These are phyloP conservation scores for Chesias legatella DNA, from an alignment of 2,888 invertebrate genomes.

Conservation along the genomic window DNA sequence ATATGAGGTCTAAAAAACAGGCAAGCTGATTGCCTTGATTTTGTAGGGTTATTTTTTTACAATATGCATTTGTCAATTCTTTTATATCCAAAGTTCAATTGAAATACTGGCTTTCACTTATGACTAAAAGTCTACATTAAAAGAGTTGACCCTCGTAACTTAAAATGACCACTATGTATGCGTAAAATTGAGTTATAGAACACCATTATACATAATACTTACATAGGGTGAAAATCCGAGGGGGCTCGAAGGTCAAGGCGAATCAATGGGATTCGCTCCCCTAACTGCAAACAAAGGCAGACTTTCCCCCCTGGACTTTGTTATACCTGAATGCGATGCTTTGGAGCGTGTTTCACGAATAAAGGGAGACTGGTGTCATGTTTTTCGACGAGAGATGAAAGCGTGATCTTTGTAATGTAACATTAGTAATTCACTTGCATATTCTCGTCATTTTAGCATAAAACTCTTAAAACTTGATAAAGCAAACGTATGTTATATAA, in stretches of 20 bases:
- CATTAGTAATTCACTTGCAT: not conserved
- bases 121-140: no score
- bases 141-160: no score
- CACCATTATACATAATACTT: not conserved
- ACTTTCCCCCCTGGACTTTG: constrained; percentile 4
- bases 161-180: no score
- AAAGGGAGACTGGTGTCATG: constrained; percentile 2
- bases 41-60: no score
- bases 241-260: constrained; percentile 16
- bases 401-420: constrained; percentile 4
- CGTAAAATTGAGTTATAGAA: not conserved
- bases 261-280: constrained; percentile 8
- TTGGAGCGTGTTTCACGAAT: constrained; percentile 4
- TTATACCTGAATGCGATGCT: constrained; percentile 2
- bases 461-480: no score
- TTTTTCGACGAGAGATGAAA: constrained; percentile 6
- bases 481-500: no score
- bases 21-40: no score
- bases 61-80: no score
- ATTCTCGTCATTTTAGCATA: no score
- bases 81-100: no score
- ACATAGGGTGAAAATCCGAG: constrained; percentile 9
- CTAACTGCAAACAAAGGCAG: constrained; percentile 7
- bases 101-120: no score
- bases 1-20: no score